A percentile compares a stretch with the other conserved stretches of the same genome.
These are phyloP conservation scores for Taenaris catops DNA, from an alignment of 2,888 invertebrate species.

Conservation along the genomic window DNA sequence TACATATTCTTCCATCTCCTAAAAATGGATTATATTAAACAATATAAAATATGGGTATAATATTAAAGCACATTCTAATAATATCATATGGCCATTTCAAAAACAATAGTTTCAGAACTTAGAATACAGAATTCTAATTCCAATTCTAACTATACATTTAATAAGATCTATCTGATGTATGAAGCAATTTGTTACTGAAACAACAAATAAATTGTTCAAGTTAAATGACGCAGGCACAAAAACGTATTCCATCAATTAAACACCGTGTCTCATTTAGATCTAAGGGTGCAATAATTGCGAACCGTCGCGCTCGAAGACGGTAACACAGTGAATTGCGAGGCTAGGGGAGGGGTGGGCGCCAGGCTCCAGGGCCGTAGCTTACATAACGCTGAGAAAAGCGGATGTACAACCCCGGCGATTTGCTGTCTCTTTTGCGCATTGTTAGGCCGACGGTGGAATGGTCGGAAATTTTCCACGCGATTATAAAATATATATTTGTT, in stretches of 20 bases:
- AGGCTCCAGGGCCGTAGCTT: constrained; percentile 74
- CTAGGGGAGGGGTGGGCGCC: constrained; percentile 37
- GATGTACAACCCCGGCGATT: constrained; percentile 56
- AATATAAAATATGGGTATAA: too few relatives aligned
- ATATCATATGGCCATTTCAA: too few relatives aligned
- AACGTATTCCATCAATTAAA: constrained; percentile 9
- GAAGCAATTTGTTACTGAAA: too few relatives aligned
- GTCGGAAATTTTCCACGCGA: constrained; percentile 30
- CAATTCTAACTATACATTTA: too few relatives aligned
- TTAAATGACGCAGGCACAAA: constrained; percentile 5
- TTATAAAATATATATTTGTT: too few relatives aligned
- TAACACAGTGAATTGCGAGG: constrained; percentile 15
- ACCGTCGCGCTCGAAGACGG: constrained; percentile 11
- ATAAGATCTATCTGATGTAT: too few relatives aligned
- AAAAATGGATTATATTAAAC: too few relatives aligned
- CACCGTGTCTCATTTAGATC: constrained; percentile 26
- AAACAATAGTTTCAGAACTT: too few relatives aligned
- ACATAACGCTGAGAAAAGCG: constrained; percentile 74
- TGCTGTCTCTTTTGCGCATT: constrained; percentile 54
- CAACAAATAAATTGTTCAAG: too few relatives aligned
- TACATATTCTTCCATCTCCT: too few relatives aligned
- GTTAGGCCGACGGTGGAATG: constrained; percentile 31
- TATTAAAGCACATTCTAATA: too few relatives aligned
- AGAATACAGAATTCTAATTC: too few relatives aligned
- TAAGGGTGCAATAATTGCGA: constrained; percentile 22